Evolutionary conservation across 2,888 invertebrate species (phyloP).

Genomic region (Caenorhabditis uteleia): DNA sequence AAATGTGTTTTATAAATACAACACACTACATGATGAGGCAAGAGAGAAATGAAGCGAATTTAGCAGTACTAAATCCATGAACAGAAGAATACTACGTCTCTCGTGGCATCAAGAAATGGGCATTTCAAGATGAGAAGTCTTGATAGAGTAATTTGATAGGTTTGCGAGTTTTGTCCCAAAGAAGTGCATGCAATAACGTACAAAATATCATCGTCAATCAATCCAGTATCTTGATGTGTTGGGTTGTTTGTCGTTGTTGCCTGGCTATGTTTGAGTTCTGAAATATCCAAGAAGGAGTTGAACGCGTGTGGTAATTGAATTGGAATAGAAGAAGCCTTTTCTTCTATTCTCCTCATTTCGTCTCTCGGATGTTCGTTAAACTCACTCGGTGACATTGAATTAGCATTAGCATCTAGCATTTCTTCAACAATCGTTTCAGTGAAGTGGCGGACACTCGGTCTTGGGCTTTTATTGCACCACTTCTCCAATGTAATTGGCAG

Average conservation of each 20-base stretch:
- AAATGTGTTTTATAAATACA: neutral
- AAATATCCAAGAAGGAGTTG: no score
- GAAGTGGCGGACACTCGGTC: conserved; percentile 32
- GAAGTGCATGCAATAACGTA: conserved; percentile 24
- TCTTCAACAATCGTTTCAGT: conserved; percentile 36
- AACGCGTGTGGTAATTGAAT: no score
- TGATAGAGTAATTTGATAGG: no score
- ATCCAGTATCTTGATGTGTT: conserved; percentile 34
- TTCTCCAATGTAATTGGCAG: conserved; percentile 57
- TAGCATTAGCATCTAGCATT: conserved; percentile 38
- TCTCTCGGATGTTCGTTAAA: neutral
- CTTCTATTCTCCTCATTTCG: conserved; percentile 8
- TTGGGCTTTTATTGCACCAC: conserved; percentile 42
- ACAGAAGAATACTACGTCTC: no score
- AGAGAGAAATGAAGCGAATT: no score
- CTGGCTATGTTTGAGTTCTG: conserved; percentile 13
- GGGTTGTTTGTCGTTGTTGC: conserved; percentile 4
- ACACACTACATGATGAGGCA: neutral
- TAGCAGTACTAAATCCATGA: no score
- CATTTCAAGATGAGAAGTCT: no score
- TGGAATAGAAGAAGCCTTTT: no score
- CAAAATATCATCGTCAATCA: conserved; percentile 62
- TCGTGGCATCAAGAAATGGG: no score
- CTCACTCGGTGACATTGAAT: conserved; percentile 34
- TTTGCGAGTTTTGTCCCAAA: neutral